phyloP scores from a whole-genome alignment of 2,888 invertebrate genomes.

The Lobophora halterata region DNA sequence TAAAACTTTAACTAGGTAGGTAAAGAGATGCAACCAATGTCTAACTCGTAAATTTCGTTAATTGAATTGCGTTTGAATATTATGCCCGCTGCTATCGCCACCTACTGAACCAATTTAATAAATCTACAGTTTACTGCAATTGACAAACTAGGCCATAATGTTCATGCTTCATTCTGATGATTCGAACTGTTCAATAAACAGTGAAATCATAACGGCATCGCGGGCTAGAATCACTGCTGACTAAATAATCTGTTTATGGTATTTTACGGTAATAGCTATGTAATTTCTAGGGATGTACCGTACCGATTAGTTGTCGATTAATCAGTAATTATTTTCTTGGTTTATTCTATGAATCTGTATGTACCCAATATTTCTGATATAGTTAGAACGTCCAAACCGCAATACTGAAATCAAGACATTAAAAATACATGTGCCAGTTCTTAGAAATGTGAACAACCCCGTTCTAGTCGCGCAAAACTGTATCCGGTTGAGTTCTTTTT shows the following conservation, averaged over 20 bases:
- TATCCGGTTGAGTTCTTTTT: background rate
- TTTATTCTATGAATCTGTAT: too few species aligned
- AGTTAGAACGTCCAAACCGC: constrained; percentile 24
- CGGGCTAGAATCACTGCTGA: constrained; percentile 11
- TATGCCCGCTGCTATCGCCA: constrained; percentile 8
- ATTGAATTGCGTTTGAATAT: constrained; percentile 4
- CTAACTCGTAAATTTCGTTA: too few species aligned
- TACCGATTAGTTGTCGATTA: too few species aligned
- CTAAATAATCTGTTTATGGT: constrained; percentile 28
- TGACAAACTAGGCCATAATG: constrained; percentile 24
- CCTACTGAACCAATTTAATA: constrained; percentile 20
- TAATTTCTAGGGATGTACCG: background rate
- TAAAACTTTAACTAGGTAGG: too few species aligned
- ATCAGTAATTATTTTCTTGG: too few species aligned
- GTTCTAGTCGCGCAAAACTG: constrained; percentile 1
- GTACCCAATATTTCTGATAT: constrained; percentile 39
- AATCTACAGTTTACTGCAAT: constrained; percentile 14
- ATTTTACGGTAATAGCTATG: constrained; percentile 25
- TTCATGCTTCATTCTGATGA: constrained; percentile 21
- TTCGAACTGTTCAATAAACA: constrained; percentile 21
- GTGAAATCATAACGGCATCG: constrained; percentile 24
- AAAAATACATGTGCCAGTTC: constrained; percentile 26
- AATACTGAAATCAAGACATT: constrained; percentile 36
- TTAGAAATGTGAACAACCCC: constrained; percentile 23
- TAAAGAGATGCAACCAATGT: too few species aligned